phyloP scores from a whole-genome alignment of 2,888 invertebrate genomes.

The Trichacis sp. region DNA sequence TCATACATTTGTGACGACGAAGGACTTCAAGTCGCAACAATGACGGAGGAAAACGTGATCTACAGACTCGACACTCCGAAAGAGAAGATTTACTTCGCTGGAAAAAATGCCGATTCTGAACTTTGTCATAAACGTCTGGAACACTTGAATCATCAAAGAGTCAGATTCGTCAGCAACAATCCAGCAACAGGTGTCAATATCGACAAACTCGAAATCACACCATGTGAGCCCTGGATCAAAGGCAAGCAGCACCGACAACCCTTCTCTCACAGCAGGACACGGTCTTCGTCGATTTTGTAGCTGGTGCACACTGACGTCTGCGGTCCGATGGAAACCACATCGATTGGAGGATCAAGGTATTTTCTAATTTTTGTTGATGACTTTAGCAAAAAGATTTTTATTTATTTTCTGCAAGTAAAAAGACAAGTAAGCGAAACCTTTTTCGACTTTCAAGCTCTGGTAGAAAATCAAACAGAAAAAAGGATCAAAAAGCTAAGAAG shows the following conservation, averaged over 20 bases:
- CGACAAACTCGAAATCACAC: no score
- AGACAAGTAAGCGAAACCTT: conserved; percentile 36
- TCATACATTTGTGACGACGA: conserved; percentile 23
- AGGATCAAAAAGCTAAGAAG: no score
- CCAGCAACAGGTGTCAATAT: no score
- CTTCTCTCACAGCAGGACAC: no score
- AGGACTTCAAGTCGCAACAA: conserved; percentile 13
- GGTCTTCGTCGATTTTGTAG: no score
- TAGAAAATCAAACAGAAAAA: no score
- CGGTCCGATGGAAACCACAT: no score
- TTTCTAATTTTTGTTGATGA: conserved; percentile 52
- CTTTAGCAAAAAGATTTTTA: conserved; percentile 39
- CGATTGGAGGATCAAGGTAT: conserved; percentile 40
- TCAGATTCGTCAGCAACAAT: no score
- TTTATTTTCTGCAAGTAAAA: conserved; percentile 42
- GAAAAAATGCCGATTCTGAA: neutral
- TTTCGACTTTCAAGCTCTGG: conserved; percentile 33
- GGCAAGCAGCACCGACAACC: no score
- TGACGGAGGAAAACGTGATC: conserved; percentile 21
- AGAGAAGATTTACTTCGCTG: conserved; percentile 18
- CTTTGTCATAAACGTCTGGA: conserved; percentile 19
- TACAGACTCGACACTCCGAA: conserved; percentile 17
- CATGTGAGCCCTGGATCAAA: no score
- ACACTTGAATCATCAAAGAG: conserved; percentile 14
- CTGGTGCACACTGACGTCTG: conserved; percentile 49